A percentile compares a stretch with the other conserved stretches of the same genome.
Conservation (phyloP, 2,797 vertebrate genomes). For the Gorsachius magnificus region DNA sequence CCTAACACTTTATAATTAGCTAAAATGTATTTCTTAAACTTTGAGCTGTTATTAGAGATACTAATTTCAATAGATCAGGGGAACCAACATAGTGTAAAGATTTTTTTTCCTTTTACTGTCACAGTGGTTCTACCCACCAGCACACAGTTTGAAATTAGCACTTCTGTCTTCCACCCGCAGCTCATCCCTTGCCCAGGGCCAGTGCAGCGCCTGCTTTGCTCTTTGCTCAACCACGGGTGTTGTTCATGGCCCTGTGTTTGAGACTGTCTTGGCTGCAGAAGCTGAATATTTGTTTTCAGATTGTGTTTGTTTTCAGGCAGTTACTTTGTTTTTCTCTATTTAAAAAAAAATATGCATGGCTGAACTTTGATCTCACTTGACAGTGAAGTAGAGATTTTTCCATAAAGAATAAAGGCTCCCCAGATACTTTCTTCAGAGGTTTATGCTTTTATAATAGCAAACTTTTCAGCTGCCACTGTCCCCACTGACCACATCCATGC, state of each 20-base stretch:
- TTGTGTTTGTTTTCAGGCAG: not conserved
- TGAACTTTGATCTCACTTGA: slow-evolving; percentile 4
- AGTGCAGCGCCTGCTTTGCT: not conserved
- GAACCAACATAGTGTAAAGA: not conserved
- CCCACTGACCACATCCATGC: not conserved
- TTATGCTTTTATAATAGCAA: not conserved
- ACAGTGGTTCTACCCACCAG: not conserved
- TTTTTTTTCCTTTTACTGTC: not conserved
- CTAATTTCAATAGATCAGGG: not conserved
- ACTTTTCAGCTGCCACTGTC: not conserved
- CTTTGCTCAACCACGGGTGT: not conserved
- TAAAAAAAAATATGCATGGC: not conserved
- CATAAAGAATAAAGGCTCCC: not conserved
- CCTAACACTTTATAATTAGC: not conserved
- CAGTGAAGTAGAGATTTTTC: not conserved
- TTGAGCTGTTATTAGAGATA: not conserved
- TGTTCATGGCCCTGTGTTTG: not conserved
- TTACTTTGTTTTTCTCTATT: not conserved
- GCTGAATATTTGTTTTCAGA: not conserved
- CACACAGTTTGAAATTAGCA: not conserved
- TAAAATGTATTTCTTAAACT: not conserved
- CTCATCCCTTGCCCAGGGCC: not conserved
- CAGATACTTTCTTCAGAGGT: not conserved
- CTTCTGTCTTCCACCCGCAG: not conserved
- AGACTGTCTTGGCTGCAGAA: not conserved